Evolutionary conservation across 2,888 invertebrate species (phyloP).

Genomic region (Nomada fucata): DNA sequence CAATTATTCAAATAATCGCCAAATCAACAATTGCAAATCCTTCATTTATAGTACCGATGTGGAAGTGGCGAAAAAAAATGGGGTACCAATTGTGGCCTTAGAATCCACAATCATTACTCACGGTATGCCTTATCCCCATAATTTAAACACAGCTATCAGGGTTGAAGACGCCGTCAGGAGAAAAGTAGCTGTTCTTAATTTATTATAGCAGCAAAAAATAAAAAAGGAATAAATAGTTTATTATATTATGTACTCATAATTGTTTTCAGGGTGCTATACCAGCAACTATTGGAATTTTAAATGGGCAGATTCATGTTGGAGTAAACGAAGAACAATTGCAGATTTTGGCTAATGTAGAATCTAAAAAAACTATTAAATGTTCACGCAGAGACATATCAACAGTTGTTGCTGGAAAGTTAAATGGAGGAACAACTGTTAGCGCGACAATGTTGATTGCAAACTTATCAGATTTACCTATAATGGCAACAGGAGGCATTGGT

Average conservation of each 20-base stretch:
- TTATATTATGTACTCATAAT: constrained; percentile 28
- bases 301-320: constrained; percentile 93
- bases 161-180: constrained; percentile 92
- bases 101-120: constrained; percentile 99
- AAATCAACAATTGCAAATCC: constrained; percentile 16
- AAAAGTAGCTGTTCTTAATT: constrained; percentile 78
- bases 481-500: constrained; percentile 97
- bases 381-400: constrained; percentile 94
- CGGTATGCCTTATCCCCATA: constrained; percentile 98
- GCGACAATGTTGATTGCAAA: constrained; percentile 95
- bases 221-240: background rate
- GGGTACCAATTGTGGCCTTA: constrained; percentile 94
- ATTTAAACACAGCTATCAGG: constrained; percentile 92
- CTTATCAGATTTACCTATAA: constrained; percentile 92
- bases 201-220: background rate
- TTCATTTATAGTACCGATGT: constrained; percentile 86
- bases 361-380: constrained; percentile 89
- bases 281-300: constrained; percentile 95
- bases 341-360: constrained; percentile 86
- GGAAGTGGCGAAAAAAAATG: constrained; percentile 86
- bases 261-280: constrained; percentile 91
- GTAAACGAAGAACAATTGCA: constrained; percentile 88
- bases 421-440: constrained; percentile 98
- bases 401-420: constrained; percentile 88
- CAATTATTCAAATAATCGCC: constrained; percentile 1